Evolutionary conservation across 2,888 invertebrate genomes (phyloP), one percentile per base, ranked within the genome.

Genomic region (Caenorhabditis angaria): DNA sequence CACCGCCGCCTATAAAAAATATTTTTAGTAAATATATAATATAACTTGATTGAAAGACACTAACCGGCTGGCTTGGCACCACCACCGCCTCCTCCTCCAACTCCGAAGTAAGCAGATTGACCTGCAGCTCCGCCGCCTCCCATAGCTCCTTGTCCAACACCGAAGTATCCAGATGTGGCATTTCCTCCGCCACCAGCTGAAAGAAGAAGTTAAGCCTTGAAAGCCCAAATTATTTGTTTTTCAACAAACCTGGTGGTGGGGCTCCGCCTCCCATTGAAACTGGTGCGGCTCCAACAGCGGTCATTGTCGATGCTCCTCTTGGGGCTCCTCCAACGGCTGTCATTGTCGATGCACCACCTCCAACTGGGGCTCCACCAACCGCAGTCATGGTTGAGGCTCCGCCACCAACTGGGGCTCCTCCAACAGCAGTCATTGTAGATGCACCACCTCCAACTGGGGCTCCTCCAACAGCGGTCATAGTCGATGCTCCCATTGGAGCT

Each of bases 381-480:
- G 70, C 65, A 24, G 70, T 70, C 65, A 68, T 64, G 18, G 55
- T 55, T 28, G 55, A 55, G 24, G 28, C 55, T 6, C 53, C 53
- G 24, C 53, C 53, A 6, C 53, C 53, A 22, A 53, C 24, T n/a
- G n/a, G n/a, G 8, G 61, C 71, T 18, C 60, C 67, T 29, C 80
- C 78, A 50, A 80, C 64, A 20, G 80, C 80, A n/a, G 80, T 78
- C 80, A 80, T 80, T 27, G 80, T 80, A 4, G 80, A 80, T n/a
- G 67, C 58, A 55, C n/a, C n/a, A n/a, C n/a, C 35, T 55, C 77
- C 76, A 12, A 22, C 18, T 57, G 57, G 57, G 6, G 57, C 57
- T 29, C 57, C 57, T 29, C 57, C 57, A 20, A 57, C 51, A 55
- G 63, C 63, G 41, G 63, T 80, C 80, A 80, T 80, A 22, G 72